phyloP scores from a whole-genome alignment of 2,113 vertebrate genomes.

The Ciconia stormi region DNA sequence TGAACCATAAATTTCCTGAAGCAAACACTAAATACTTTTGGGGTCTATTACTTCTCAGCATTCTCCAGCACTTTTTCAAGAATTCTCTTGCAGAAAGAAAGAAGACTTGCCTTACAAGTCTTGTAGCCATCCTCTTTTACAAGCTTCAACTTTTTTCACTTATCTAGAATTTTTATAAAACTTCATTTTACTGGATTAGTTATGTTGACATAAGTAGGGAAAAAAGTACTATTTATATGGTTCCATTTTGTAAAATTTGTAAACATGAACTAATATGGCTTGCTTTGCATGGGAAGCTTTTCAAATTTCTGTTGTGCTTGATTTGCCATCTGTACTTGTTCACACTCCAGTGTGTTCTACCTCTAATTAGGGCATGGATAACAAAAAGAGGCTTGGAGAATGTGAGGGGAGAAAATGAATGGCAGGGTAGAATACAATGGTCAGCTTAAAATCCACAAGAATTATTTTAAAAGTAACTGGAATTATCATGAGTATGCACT shows the following conservation, averaged over 20 bases:
- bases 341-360: neutral
- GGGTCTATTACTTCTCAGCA: neutral
- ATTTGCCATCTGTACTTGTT: constrained; percentile 23
- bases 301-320: constrained; percentile 20
- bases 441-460: neutral
- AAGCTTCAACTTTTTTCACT: neutral
- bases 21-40: neutral
- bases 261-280: neutral
- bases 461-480: neutral
- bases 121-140: neutral
- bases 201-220: neutral
- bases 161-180: neutral
- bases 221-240: neutral
- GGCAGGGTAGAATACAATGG: neutral
- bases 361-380: constrained; percentile 16
- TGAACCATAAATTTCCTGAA: neutral
- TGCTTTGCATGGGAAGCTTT: neutral
- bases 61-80: neutral
- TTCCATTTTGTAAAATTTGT: neutral
- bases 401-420: neutral
- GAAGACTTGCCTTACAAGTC: neutral
- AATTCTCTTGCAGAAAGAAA: neutral
- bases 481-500: neutral
- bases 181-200: neutral
- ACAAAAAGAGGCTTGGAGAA: neutral